phyloP scores from a whole-genome alignment of 2,797 vertebrate genomes.

The Bryconaethiops microstoma region DNA sequence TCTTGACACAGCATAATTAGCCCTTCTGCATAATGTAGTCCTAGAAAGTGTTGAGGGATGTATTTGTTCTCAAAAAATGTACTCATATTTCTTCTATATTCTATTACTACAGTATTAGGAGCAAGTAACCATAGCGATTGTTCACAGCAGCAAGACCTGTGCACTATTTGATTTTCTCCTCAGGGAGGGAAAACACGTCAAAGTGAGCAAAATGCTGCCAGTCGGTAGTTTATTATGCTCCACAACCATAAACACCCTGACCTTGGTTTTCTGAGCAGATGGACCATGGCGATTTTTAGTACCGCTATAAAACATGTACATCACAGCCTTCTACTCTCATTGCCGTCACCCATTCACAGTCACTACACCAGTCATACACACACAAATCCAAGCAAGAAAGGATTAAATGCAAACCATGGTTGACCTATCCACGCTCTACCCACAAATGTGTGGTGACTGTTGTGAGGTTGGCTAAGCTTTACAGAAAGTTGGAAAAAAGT shows the following conservation, averaged over 20 bases:
- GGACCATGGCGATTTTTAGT: conserved; percentile 83
- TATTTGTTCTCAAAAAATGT: background rate
- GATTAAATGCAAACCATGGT: background rate
- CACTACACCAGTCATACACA: conserved; percentile 22
- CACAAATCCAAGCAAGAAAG: background rate
- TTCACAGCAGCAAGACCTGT: conserved; percentile 14
- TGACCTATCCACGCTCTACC: background rate
- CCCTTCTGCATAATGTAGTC: background rate
- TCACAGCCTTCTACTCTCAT: conserved; percentile 61
- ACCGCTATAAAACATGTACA: conserved; percentile 81
- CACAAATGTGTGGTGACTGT: background rate
- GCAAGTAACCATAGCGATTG: conserved; percentile 22
- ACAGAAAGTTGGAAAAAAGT: background rate
- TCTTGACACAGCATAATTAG: background rate
- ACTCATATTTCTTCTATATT: background rate
- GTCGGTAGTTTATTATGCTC: conserved; percentile 82
- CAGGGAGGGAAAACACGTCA: conserved; percentile 69
- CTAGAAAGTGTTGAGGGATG: background rate
- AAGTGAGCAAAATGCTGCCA: conserved; percentile 73
- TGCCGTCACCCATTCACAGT: conserved; percentile 33
- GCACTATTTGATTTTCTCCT: conserved; percentile 66
- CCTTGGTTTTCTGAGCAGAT: conserved; percentile 82
- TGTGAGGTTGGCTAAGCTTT: background rate
- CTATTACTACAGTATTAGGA: conserved; percentile 1
- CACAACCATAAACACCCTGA: conserved; percentile 81